Base-by-base conservation (phyloP, 30 jellyfish, hydroid and myxozoan genomes). In the Phacellophora camtschatica region DNA sequence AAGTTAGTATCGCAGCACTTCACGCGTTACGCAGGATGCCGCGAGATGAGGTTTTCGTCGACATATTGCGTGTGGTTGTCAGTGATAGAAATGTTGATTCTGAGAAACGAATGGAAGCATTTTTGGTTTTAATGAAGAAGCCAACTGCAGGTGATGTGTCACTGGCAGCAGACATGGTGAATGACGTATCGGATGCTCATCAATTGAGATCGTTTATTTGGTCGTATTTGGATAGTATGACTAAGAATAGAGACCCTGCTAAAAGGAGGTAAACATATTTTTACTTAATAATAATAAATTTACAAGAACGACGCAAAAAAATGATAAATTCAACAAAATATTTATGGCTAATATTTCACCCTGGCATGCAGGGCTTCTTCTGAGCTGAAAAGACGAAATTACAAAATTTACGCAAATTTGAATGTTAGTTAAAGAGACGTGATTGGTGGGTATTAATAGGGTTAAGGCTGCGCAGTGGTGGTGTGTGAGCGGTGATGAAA, bases 1-100 rank as follows among this genome's bases (percentile, higher is more conserved):
- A 87, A 51, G 77, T 88, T 11, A 86, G 97, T 81, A 58, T 93
- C 32, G 97, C 99, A 27, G 99, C 99, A 25, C 67, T 93, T 7
- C 96, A 86, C 16, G 90, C 99, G 6, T 29, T 93, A 37, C 66
- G 95, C 51, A 81, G 81, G 34, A 93, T 93, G 99, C 75, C 82
- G 7, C 12, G 74, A 74, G 74, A 71, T 34, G 31, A 42, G 18
- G 55, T 30, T 29, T 42, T 93, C 35, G 56, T 51, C 6, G 83
- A 62, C 32, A 19, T 34, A 8, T 43, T 93, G 49, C 66, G 88
- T 2, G 90, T 51, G 54, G 66, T 81, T 13, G 32, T 93, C 23
- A 77, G 86, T 62, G 99, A 93, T 65, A 86, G 81, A 51, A 93
- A 76, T 53, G 81, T 62, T 13, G 99, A 93, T 55, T 39, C 81